These are phyloP conservation scores for Erebia epiphron DNA, from an alignment of 2,888 invertebrate genomes.

Conservation along the genomic window DNA sequence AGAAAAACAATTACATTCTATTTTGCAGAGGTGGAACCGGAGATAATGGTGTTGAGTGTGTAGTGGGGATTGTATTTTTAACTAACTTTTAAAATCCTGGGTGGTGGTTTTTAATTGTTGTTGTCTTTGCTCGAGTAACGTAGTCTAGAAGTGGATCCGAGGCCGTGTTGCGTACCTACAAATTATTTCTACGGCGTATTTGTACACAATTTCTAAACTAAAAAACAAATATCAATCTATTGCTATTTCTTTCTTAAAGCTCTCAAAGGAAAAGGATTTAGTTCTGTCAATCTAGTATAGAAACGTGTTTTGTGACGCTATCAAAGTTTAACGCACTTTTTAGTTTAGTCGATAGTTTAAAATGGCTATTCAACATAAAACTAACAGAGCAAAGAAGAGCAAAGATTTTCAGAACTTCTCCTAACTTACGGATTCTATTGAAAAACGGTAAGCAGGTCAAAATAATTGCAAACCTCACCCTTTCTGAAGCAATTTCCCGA, in stretches of 20 bases:
- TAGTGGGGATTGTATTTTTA: slow-evolving; percentile 17
- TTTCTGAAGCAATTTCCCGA: slow-evolving; percentile 20
- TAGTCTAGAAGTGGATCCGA: not conserved
- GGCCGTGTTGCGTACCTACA: too few relatives aligned
- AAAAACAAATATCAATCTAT: too few relatives aligned
- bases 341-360: too few relatives aligned
- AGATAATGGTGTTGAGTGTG: slow-evolving; percentile 17
- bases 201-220: too few relatives aligned
- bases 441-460: slow-evolving; percentile 9
- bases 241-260: too few relatives aligned
- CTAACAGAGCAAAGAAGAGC: not conserved
- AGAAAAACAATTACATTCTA: slow-evolving; percentile 36
- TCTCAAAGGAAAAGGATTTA: too few relatives aligned
- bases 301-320: too few relatives aligned
- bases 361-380: too few relatives aligned
- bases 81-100: slow-evolving; percentile 7
- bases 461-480: slow-evolving; percentile 13
- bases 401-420: slow-evolving; percentile 1
- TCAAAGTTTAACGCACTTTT: too few relatives aligned
- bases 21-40: slow-evolving; percentile 17
- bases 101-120: not conserved
- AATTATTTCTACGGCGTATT: too few relatives aligned
- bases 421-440: slow-evolving; percentile 6
- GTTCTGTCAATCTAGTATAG: too few relatives aligned
- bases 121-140: not conserved